These are phyloP conservation scores for Muscidifurax raptorellus DNA, from an alignment of 1,140 invertebrate species.

Conservation along the genomic window DNA sequence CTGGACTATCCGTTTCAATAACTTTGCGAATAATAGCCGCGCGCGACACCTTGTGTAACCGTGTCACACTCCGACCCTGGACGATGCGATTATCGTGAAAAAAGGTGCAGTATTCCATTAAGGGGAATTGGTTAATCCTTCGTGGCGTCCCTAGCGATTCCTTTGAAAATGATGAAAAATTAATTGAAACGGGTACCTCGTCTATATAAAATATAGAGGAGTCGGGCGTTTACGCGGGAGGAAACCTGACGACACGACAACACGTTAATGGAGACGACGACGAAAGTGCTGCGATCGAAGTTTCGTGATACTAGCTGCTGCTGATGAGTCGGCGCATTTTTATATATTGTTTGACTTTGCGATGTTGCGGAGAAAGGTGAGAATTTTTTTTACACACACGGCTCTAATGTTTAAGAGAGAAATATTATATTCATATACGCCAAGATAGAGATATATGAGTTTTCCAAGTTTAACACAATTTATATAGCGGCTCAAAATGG, in stretches of 20 bases:
- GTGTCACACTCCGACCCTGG: too few relatives aligned
- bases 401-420: too few relatives aligned
- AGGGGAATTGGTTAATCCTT: not conserved
- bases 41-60: too few relatives aligned
- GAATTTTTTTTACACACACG: not conserved
- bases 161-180: not conserved
- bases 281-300: not conserved
- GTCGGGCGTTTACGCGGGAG: not conserved
- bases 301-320: not conserved
- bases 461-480: not conserved
- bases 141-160: too few relatives aligned
- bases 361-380: too few relatives aligned
- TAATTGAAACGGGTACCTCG: not conserved
- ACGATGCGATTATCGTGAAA: not conserved
- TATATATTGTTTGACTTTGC: not conserved
- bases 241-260: not conserved
- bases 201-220: not conserved
- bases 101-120: not conserved
- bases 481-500: not conserved
- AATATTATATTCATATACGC: too few relatives aligned
- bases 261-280: not conserved
- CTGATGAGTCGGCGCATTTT: not conserved
- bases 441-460: not conserved
- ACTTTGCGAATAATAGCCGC: too few relatives aligned
- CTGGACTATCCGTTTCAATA: too few relatives aligned